Evolutionary conservation across 1,140 invertebrate species (phyloP), one percentile per base, ranked within the genome.

Genomic region (Hylyphantes graminicola): DNA sequence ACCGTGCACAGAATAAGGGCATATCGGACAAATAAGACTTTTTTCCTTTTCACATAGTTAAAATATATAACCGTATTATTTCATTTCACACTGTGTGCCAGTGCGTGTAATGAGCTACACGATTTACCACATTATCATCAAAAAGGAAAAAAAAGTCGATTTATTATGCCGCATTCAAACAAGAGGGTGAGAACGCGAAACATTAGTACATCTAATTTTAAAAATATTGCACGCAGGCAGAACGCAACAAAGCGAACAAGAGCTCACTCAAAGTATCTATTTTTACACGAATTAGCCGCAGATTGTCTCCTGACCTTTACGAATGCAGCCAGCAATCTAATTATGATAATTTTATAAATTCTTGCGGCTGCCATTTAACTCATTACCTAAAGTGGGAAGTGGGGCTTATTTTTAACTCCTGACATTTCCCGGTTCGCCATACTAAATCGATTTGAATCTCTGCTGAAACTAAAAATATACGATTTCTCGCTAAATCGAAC

Each of bases 381-480:
- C 72, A 74, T 74, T 74, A 74, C 15, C 7, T 12, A 51, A 21
- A 74, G 72, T 74, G 72, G 19, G 51, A 35, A 74, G 54, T 12
- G n/a, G 17, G 13, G 12, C 21, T 74, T 74, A 74, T 74, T 74
- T 74, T 74, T 74, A 57, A 17, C 35, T 57, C 72, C 54, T 74
- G 72, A 74, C 72, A 74, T 74, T 74, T 74, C 54, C 72, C 21
- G 21, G 53, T 57, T 74, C 54, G 4, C 54, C 35, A 35, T 74
- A 53, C 17, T 8, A 51, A 74, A 74, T 74, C 72, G 72, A 74
- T 74, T 74, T 57, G 19, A 57, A 74, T 74, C 54, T 74, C 11
- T 74, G 72, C 72, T 55, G 57, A 74, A 74, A 57, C 54, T 74
- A 74, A 55, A 74, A 57, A 74, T 74, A 74, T n/a, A 9, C 4